Base-by-base conservation (phyloP, 2,888 invertebrate genomes). In the Zaprionus obscuricornis region DNA sequence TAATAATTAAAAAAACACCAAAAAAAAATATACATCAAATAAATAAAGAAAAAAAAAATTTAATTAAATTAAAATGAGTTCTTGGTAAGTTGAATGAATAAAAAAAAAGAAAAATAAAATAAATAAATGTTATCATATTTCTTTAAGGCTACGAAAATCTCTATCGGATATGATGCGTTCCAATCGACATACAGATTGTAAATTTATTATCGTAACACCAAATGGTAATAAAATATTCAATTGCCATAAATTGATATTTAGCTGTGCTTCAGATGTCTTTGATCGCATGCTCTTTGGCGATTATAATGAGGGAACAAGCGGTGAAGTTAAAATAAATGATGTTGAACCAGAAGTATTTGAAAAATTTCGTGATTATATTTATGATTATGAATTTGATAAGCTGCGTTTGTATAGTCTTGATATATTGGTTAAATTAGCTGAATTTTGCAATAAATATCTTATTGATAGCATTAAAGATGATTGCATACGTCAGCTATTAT, bases 181-280 rank as follows among this genome's bases (percentile, higher is more conserved):
- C n/a, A n/a, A n/a, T n/a, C n/a, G n/a, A n/a, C n/a, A n/a, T n/a
- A n/a, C n/a, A n/a, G n/a, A n/a, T n/a, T n/a, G n/a, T n/a, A n/a
- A n/a, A n/a, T n/a, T n/a, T n/a, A n/a, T n/a, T n/a, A n/a, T n/a
- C n/a, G n/a, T n/a, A n/a, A n/a, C n/a, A n/a, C n/a, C n/a, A n/a
- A n/a, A n/a, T n/a, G n/a, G n/a, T n/a, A 47, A 1, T 8, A 36
- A 42, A 4, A 10, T 26, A 2, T 70, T 50, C 11, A 4, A 2
- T 0, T 66, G 70, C 16, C 70, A 70, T 45, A 55, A 55, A 3
- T 27, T 70, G 33, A 57, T 66, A 7, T 42, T 70, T 0, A 45
- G 66, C 34, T 47, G 54, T 1, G 66, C 70, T 43, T 70, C 70
- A 0, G 66, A 70, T 1, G 66, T 55, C 1, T 70, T 70, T 10